Percentiles rank a stretch among this genome's conserved stretches.
These are phyloP conservation scores for Eristalis pertinax DNA, from an alignment of 2,888 invertebrate genomes.

Conservation along the genomic window DNA sequence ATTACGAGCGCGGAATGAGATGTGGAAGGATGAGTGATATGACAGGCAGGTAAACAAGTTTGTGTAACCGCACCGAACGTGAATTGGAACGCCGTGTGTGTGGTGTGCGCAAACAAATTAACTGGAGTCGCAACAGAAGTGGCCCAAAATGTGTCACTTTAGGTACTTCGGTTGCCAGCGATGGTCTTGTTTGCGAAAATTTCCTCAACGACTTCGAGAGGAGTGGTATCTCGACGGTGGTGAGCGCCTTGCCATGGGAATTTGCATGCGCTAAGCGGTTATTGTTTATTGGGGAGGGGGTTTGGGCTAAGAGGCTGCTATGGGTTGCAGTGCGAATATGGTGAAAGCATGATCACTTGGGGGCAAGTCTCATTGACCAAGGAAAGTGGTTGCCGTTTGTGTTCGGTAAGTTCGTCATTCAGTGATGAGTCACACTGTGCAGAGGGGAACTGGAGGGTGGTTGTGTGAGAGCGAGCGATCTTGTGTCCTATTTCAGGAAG, in stretches of 20 bases:
- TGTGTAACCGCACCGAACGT: background rate
- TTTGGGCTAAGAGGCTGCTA: background rate
- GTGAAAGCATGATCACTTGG: background rate
- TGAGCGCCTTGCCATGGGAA: background rate
- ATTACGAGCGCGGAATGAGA: constrained; percentile 27
- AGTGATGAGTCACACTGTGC: too few relatives aligned
- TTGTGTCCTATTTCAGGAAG: too few relatives aligned
- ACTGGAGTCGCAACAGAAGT: constrained; percentile 18
- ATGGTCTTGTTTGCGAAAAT: background rate
- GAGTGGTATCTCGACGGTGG: background rate
- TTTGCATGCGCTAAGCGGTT: background rate
- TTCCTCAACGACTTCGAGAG: background rate
- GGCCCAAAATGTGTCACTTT: constrained; percentile 32
- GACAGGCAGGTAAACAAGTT: constrained; percentile 33
- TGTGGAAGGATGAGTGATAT: constrained; percentile 17
- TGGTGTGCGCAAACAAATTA: constrained; percentile 15
- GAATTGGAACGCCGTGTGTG: background rate
- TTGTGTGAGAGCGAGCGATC: too few relatives aligned
- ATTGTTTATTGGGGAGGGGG: background rate
- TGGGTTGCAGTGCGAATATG: background rate
- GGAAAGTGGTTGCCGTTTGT: too few relatives aligned
- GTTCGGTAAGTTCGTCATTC: too few relatives aligned
- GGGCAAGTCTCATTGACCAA: too few relatives aligned
- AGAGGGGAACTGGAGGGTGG: too few relatives aligned
- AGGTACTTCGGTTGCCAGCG: constrained; percentile 1